Conservation (phyloP, 53 echinoderm and acorn worm genomes). For the Stichopus horrens region DNA sequence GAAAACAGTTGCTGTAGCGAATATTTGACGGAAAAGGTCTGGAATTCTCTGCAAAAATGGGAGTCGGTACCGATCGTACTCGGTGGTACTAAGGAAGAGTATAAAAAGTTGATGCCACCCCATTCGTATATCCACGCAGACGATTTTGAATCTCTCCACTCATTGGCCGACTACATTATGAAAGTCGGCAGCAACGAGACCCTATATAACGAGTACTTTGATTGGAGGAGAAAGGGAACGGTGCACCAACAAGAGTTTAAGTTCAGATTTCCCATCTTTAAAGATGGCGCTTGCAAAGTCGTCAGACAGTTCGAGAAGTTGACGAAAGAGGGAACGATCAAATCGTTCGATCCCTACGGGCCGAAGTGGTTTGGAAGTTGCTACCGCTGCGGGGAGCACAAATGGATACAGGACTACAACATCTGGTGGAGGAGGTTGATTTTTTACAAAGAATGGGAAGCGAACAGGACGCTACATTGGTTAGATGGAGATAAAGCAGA, state of each 20-base stretch:
- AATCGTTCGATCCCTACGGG: constrained; percentile 13
- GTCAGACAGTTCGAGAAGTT: neutral
- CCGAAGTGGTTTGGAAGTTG: constrained; percentile 36
- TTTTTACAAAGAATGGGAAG: constrained; percentile 18
- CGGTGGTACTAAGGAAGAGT: constrained; percentile 37
- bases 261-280: neutral
- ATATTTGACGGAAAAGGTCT: constrained; percentile 37
- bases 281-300: constrained; percentile 14
- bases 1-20: constrained; percentile 47
- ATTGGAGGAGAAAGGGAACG: neutral
- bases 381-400: constrained; percentile 5
- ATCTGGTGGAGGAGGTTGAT: constrained; percentile 1
- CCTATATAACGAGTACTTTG: constrained; percentile 27
- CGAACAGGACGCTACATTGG: constrained; percentile 10
- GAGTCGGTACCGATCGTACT: constrained; percentile 26
- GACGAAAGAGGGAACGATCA: too few relatives aligned
- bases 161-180: constrained; percentile 24
- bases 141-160: constrained; percentile 10
- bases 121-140: constrained; percentile 41
- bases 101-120: constrained; percentile 26
- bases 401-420: constrained; percentile 3
- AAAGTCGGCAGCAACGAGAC: neutral
- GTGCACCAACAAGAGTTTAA: constrained; percentile 1
- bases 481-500: neutral
- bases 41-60: constrained; percentile 17